Evolutionary conservation across 2,113 vertebrate species (phyloP).

Genomic region (Carettochelys insculpta): DNA sequence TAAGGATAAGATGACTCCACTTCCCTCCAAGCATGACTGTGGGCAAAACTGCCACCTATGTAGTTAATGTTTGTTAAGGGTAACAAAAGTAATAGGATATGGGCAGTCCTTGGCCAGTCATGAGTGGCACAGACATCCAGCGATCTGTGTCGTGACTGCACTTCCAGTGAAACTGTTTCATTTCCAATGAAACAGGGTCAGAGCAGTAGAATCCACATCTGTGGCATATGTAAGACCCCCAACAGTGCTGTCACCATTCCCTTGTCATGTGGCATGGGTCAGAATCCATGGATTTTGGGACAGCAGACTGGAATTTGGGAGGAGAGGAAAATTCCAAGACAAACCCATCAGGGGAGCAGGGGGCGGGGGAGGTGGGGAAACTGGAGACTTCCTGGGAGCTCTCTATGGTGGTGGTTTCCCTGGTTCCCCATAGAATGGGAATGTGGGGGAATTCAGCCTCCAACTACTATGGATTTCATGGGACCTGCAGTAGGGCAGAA

Average conservation of each 20-base stretch:
- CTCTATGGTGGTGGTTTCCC: neutral
- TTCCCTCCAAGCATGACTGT: neutral
- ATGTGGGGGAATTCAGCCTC: neutral
- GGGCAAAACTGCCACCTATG: neutral
- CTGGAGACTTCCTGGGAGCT: neutral
- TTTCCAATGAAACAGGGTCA: neutral
- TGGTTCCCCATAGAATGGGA: neutral
- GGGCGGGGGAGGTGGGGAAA: too few species aligned
- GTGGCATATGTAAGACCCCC: fast-evolving
- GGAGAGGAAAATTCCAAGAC: neutral
- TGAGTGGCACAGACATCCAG: neutral
- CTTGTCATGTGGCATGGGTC: neutral
- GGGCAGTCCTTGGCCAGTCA: neutral
- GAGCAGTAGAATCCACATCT: neutral
- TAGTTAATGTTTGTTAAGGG: neutral
- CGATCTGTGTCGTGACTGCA: neutral
- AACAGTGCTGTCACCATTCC: neutral
- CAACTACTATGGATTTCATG: neutral
- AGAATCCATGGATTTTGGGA: neutral
- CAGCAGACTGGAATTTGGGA: neutral
- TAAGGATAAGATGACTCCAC: neutral
- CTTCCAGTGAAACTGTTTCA: fast-evolving
- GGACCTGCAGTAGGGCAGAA: neutral
- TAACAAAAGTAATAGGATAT: neutral
- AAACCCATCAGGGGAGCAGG: neutral